Evolutionary conservation across 2,113 vertebrate species (phyloP), one percentile per base, ranked within the genome.

Genomic region (Oenanthe melanoleuca): DNA sequence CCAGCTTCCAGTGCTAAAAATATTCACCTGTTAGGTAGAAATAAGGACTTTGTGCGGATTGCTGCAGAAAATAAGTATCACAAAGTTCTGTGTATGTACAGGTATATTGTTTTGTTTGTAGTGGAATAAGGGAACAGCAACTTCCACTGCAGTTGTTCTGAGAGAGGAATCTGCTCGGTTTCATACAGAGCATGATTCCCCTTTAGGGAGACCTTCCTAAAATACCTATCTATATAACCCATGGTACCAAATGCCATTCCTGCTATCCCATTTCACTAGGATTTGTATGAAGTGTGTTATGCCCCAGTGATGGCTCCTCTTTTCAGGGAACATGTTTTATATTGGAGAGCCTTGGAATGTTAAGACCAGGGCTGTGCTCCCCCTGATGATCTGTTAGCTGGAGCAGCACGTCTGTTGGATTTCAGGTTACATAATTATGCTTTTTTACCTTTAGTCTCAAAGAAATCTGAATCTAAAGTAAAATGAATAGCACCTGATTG

Each of bases 401-500:
- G 55, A 86, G 55, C 93, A 90, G 89, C 71, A 23, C 59, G 25
- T 69, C 86, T 89, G 55, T 21, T 92, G 61, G 60, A 89, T 95
- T 97, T 96, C 86, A 81, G 72, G 78, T 92, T 97, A 94, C 69
- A 45, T 95, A 92, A 94, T 95, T 75, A 80, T 33, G 69, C 63
- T 88, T 96, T 88, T 92, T 93, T 96, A 96, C 91, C 93, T 96
- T 94, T 61, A 47, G 78, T 94, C 88, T 82, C 65, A 72, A 74
- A 91, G 89, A 89, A 92, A 95, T 69, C 80, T 83, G 93, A 95
- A 89, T 95, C 83, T 94, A 28, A 95, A 95, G 80, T 92, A 96
- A 96, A 94, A 96, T 78, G 50, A 85, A 5, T 95, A 92, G 91
- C 92, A 97, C 92, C 92, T 95, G 95, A 97, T 90, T 94, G 91